These are phyloP conservation scores for Drosophila silvestris DNA, from an alignment of 2,888 invertebrate species.

Conservation along the genomic window DNA sequence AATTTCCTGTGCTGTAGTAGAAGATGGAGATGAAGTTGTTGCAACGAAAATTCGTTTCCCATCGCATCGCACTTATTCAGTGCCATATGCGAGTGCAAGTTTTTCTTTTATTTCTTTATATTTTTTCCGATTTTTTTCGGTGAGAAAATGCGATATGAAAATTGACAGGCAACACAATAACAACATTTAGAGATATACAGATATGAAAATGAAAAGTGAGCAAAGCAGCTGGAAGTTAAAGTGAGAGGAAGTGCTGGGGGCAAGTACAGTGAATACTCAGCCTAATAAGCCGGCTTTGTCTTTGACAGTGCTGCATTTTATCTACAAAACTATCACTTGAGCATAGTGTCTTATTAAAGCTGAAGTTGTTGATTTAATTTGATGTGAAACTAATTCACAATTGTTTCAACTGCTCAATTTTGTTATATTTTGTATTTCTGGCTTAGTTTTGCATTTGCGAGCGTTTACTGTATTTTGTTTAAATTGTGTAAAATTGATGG, in stretches of 20 bases:
- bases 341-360: neutral
- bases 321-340: neutral
- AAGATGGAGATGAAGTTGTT: constrained; percentile 1
- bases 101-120: constrained; percentile 34
- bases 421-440: neutral
- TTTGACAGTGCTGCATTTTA: neutral
- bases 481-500: constrained; percentile 52
- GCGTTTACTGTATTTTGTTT: constrained; percentile 41
- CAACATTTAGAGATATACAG: constrained; percentile 35
- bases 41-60: constrained; percentile 72
- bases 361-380: neutral
- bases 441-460: neutral
- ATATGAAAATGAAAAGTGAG: constrained; percentile 23
- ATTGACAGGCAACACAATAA: constrained; percentile 62
- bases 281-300: neutral
- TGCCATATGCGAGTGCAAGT: constrained; percentile 68
- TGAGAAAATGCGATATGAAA: constrained; percentile 68
- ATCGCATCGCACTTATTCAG: constrained; percentile 66
- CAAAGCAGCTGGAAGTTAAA: constrained; percentile 10
- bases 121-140: constrained; percentile 23
- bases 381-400: neutral
- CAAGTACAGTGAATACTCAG: constrained; percentile 1
- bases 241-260: neutral
- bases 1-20: constrained; percentile 65
- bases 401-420: neutral